Base-by-base conservation (phyloP, 2,888 invertebrate species). In the Blera fallax region DNA sequence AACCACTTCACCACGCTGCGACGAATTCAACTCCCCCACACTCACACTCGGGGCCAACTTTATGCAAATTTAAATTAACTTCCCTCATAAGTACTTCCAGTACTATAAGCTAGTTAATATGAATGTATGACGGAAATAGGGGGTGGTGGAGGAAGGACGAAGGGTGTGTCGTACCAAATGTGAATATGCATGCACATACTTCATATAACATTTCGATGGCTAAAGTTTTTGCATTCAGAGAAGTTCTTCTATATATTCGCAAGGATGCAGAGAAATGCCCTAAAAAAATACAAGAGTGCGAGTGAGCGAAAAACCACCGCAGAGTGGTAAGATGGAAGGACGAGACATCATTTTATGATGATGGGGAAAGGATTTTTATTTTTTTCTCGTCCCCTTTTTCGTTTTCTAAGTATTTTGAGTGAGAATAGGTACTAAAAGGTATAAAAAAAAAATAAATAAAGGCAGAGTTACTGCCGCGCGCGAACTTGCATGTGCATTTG, bases 61-160 rank as follows among this genome's bases (percentile, higher is more conserved):
- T 81, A 85, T 85, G 76, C 80, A 77, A 85, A 80, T 85, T 81
- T 81, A 77, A 81, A 85, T 85, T 85, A 85, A 85, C 85, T 81
- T 81, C 52, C 80, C 81, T 67, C 70, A 72, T 85, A 80, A 85
- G 85, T 77, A 85, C 81, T 81, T 85, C 81, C n/a, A n/a, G n/a
- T n/a, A 81, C 76, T 85, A 62, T 67, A 77, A 81, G 72, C 60
- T 67, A 77, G 76, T 77, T 81, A 85, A 67, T 85, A 34, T 77
- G 81, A 76, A 77, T 72, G 32, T 48, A 72, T 67, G 70, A 58
- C 16, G 81, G 67, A 73, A 80, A 50, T 70, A 37, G 29, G 64
- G 16, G 29, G 74, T 73, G 73, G 67, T 62, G n/a, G 62, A 32
- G 21, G 43, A n/a, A n/a, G n/a, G n/a, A n/a, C n/a, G n/a, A n/a